Conservation (phyloP, 2,797 vertebrate species). For the Hyperoplus immaculatus region DNA sequence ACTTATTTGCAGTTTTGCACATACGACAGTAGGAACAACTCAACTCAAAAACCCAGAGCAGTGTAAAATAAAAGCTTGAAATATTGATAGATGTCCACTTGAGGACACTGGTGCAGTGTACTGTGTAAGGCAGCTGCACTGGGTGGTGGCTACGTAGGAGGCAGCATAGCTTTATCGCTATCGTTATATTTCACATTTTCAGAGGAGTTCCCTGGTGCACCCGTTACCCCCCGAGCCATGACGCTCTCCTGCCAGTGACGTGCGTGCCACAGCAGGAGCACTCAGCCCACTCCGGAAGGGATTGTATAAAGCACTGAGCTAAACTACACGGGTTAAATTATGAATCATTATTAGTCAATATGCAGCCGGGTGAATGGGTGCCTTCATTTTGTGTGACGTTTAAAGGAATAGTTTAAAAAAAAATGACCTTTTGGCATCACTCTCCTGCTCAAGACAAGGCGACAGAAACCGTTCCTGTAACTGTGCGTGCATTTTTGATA, state of each 20-base stretch:
- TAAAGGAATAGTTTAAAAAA: not conserved
- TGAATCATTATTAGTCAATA: slow-evolving; percentile 15
- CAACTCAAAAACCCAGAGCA: slow-evolving; percentile 47
- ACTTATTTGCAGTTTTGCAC: slow-evolving; percentile 16
- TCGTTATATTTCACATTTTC: slow-evolving; percentile 53
- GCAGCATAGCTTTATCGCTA: slow-evolving; percentile 8
- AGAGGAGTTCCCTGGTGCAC: slow-evolving; percentile 53
- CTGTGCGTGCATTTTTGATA: too few species aligned
- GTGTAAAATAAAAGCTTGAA: slow-evolving; percentile 64
- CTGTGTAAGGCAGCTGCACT: slow-evolving; percentile 29
- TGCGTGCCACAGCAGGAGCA: slow-evolving; percentile 16
- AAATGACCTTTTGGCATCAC: too few species aligned
- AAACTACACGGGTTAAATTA: slow-evolving; percentile 22
- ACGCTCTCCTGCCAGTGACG: slow-evolving; percentile 43
- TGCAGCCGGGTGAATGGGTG: not conserved
- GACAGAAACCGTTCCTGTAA: too few species aligned
- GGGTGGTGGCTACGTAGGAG: slow-evolving; percentile 47
- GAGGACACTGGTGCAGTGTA: slow-evolving; percentile 52
- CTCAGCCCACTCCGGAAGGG: slow-evolving; percentile 26
- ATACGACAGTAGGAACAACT: slow-evolving; percentile 18
- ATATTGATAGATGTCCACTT: slow-evolving; percentile 58
- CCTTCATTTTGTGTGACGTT: not conserved
- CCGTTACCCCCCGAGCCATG: slow-evolving; percentile 41
- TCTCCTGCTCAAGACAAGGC: too few species aligned
- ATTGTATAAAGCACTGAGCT: slow-evolving; percentile 28